Conservation (phyloP, 2,113 vertebrate species). For the Odobenus rosmarus region DNA sequence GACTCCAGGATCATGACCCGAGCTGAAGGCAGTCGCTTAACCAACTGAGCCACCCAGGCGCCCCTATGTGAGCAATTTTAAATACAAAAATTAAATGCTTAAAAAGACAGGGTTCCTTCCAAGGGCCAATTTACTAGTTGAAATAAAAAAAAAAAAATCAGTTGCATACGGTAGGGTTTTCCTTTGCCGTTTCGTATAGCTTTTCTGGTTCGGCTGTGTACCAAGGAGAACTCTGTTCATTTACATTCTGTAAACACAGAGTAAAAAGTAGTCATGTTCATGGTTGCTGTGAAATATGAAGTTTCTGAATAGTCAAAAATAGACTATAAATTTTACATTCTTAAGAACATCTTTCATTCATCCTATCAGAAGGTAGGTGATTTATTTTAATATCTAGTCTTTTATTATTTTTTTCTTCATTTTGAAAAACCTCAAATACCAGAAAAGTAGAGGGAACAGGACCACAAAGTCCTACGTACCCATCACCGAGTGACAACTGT, state of each 20-base stretch:
- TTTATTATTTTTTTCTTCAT: background rate
- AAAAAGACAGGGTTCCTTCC: background rate
- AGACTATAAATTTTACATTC: background rate
- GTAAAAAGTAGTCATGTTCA: background rate
- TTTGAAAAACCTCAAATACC: background rate
- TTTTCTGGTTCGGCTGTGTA: background rate
- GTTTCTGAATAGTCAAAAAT: background rate
- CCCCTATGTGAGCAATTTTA: background rate
- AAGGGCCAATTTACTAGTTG: background rate
- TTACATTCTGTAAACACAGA: background rate
- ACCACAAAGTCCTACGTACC: background rate
- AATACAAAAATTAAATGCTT: background rate
- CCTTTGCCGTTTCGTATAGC: background rate
- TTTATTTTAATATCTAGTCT: background rate
- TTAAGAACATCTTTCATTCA: background rate
- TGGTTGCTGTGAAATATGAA: background rate
- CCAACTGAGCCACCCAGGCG: no score
- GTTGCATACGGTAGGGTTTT: background rate
- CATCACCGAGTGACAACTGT: background rate
- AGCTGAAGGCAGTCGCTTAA: no score
- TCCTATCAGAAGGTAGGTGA: background rate
- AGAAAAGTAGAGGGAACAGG: background rate
- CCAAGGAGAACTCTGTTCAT: background rate
- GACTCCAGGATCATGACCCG: no score
- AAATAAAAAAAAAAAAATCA: background rate